Percentiles rank a stretch among this genome's conserved stretches.
These are phyloP conservation scores for Microplitis mediator DNA, from an alignment of 1,140 invertebrate genomes.

Conservation along the genomic window DNA sequence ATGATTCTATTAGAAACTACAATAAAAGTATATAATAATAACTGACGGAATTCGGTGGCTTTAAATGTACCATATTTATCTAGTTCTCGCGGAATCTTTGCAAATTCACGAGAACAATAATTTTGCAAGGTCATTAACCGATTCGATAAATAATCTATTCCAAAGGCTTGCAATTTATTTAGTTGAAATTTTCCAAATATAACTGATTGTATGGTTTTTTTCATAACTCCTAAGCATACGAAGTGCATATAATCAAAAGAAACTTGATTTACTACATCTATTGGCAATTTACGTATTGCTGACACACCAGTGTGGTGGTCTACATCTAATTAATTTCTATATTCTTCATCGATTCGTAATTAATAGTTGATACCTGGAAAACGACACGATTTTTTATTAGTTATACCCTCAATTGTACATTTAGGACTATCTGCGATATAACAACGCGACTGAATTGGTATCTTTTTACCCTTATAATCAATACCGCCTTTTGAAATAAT, in stretches of 20 bases:
- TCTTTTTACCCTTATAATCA: neutral
- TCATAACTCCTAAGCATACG: conserved; percentile 27
- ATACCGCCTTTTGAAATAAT: conserved; percentile 3
- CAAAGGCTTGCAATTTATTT: neutral
- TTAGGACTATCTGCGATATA: conserved; percentile 29
- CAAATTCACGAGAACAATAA: conserved; percentile 31
- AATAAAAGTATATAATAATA: conserved; percentile 33
- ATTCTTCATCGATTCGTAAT: conserved; percentile 30
- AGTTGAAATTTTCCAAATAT: conserved; percentile 21
- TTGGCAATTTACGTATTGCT: conserved; percentile 28
- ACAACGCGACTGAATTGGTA: neutral
- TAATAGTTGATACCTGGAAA: neutral
- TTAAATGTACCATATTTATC: conserved; percentile 22
- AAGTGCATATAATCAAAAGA: conserved; percentile 39
- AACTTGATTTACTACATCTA: conserved; percentile 30
- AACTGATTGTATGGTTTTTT: conserved; percentile 28
- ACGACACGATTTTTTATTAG: neutral
- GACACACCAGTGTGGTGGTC: conserved; percentile 31
- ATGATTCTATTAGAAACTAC: conserved; percentile 29
- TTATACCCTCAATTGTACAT: conserved; percentile 18
- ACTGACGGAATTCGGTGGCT: conserved; percentile 33
- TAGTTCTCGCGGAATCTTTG: conserved; percentile 23
- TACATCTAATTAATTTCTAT: conserved; percentile 16
- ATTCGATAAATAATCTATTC: neutral
- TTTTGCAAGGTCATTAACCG: conserved; percentile 10